Conservation (phyloP, 2,113 vertebrate genomes). For the Ammodytes marinus region DNA sequence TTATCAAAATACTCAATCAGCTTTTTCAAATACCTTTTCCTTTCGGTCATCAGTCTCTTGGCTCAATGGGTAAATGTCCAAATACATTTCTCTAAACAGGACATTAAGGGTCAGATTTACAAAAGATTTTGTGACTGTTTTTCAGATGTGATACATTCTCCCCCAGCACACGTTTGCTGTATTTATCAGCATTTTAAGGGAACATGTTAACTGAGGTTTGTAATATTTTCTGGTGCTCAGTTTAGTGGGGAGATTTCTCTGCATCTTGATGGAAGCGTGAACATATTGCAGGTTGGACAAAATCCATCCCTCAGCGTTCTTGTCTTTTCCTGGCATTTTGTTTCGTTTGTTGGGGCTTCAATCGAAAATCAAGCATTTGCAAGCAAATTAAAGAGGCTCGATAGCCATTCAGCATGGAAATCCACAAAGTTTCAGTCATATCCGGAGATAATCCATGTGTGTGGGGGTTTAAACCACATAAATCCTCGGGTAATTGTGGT, state of each 20-base stretch:
- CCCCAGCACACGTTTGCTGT: background rate
- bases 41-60: conserved; percentile 20
- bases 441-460: background rate
- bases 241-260: background rate
- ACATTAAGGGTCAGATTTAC: background rate
- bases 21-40: conserved; percentile 39
- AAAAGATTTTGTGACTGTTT: background rate
- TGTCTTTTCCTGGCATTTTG: background rate
- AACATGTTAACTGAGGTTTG: background rate
- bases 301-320: background rate
- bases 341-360: background rate
- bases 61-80: background rate
- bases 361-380: conserved; percentile 19
- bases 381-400: background rate
- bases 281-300: too few species aligned
- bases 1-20: conserved; percentile 61
- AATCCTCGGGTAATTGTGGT: background rate
- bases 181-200: background rate
- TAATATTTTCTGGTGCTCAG: background rate
- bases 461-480: background rate
- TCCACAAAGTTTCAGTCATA: background rate
- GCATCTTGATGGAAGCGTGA: too few species aligned
- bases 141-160: background rate
- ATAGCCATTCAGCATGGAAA: conserved; percentile 3
- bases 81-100: background rate